phyloP scores from a whole-genome alignment of 2,888 invertebrate genomes.

The Esperia sulphurella region DNA sequence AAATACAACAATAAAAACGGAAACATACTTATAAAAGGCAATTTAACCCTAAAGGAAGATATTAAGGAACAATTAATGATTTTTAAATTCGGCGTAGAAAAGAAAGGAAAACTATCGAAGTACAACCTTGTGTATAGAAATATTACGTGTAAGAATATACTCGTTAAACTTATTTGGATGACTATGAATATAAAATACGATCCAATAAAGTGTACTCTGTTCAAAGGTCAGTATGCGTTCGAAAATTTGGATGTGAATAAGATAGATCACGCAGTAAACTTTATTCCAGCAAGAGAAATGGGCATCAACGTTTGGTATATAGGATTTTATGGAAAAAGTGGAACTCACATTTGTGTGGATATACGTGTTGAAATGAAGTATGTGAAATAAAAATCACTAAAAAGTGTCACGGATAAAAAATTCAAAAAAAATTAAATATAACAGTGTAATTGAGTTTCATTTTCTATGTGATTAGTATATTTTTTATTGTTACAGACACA shows the following conservation, averaged over 20 bases:
- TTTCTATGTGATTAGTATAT: too few relatives aligned
- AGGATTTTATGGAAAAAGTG: slow-evolving; percentile 19
- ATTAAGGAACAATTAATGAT: slow-evolving; percentile 24
- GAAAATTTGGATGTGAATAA: slow-evolving; percentile 25
- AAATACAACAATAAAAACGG: slow-evolving; percentile 21
- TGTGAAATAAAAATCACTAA: background rate
- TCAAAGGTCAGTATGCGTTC: slow-evolving; percentile 28
- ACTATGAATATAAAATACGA: slow-evolving; percentile 25
- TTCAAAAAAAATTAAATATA: background rate
- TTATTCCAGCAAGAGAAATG: slow-evolving; percentile 28
- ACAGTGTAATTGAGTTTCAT: too few relatives aligned
- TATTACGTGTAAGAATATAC: slow-evolving; percentile 28
- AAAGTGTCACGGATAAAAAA: background rate
- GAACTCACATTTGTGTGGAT: slow-evolving; percentile 14
- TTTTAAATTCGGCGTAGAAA: slow-evolving; percentile 24
- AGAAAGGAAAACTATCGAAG: slow-evolving; percentile 14
- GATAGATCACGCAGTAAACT: slow-evolving; percentile 25
- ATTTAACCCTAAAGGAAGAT: slow-evolving; percentile 24
- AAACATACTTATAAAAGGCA: slow-evolving; percentile 24
- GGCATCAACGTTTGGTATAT: slow-evolving; percentile 26
- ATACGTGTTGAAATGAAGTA: background rate
- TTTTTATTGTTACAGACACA: too few relatives aligned
- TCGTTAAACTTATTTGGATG: slow-evolving; percentile 22
- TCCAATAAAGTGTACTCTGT: slow-evolving; percentile 25
- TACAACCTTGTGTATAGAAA: slow-evolving; percentile 23